Conservation (phyloP, 1,140 invertebrate species). For the Pogonomyrmex californicus region DNA sequence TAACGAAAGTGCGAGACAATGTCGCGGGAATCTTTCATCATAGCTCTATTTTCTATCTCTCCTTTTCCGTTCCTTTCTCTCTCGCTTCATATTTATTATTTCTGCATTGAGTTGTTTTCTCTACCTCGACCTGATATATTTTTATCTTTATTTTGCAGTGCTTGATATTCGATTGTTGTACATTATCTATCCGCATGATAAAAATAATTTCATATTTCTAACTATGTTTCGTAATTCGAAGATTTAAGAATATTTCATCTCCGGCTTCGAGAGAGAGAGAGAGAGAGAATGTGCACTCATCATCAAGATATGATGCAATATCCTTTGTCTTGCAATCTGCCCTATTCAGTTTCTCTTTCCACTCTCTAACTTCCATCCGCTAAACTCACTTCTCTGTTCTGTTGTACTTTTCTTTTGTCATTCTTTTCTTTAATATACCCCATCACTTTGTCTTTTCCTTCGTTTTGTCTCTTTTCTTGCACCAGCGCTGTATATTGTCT, state of each 20-base stretch:
- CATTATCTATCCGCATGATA: not conserved
- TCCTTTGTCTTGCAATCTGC: conserved; percentile 32
- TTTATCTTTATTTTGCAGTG: not conserved
- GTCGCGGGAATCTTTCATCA: conserved; percentile 5
- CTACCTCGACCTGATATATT: not conserved
- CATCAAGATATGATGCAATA: conserved; percentile 24
- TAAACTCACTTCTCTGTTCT: conserved; percentile 27
- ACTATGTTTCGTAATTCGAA: not conserved
- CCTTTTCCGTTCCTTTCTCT: not conserved
- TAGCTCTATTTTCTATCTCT: not conserved
- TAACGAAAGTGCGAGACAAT: not conserved
- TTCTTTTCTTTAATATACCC: conserved; percentile 33
- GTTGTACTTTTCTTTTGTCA: conserved; percentile 28
- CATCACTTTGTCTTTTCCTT: conserved; percentile 33
- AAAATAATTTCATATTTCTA: conserved; percentile 8
- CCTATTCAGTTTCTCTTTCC: not conserved
- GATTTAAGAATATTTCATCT: conserved; percentile 21
- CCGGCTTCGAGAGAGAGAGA: not conserved
- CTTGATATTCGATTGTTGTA: not conserved
- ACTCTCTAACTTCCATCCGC: conserved; percentile 28
- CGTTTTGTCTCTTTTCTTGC: conserved; percentile 9
- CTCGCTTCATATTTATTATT: not conserved
- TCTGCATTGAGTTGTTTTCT: not conserved
- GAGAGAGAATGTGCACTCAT: not conserved
- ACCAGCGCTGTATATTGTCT: not conserved